Percentiles rank a stretch among this genome's conserved stretches.
These are phyloP conservation scores for Drosophila dives DNA, from an alignment of 2,888 invertebrate species.

Conservation along the genomic window DNA sequence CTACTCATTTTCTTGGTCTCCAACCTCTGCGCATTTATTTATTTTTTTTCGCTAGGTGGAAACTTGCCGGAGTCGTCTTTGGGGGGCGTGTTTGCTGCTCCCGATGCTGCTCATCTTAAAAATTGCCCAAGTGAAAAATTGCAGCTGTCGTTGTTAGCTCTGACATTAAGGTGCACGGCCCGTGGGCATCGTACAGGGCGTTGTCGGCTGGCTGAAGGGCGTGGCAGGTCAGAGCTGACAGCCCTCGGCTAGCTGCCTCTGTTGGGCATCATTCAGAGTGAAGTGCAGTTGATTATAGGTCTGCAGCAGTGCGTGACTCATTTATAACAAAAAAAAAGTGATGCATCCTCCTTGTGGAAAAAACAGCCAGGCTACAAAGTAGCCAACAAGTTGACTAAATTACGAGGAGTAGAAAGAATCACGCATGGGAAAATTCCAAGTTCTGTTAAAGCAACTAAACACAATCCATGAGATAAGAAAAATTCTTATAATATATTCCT, in stretches of 20 bases:
- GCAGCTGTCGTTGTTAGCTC: constrained; percentile 79
- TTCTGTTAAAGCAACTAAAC: neutral
- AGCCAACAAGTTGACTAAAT: neutral
- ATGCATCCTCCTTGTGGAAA: neutral
- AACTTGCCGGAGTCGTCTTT: constrained; percentile 54
- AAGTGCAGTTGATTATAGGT: constrained; percentile 71
- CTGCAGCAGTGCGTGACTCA: constrained; percentile 37
- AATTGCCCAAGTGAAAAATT: constrained; percentile 84
- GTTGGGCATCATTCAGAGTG: constrained; percentile 40
- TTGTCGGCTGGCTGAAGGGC: constrained; percentile 22
- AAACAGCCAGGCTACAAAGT: neutral
- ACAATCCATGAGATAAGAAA: neutral
- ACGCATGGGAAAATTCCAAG: neutral
- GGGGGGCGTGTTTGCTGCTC: constrained; percentile 31
- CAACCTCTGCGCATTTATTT: constrained; percentile 18
- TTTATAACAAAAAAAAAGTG: constrained; percentile 2
- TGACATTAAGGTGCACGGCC: constrained; percentile 33
- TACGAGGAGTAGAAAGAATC: neutral
- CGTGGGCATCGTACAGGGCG: constrained; percentile 7
- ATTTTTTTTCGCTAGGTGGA: constrained; percentile 45
- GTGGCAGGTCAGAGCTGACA: constrained; percentile 46
- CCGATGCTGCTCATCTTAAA: constrained; percentile 77
- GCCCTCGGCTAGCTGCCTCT: constrained; percentile 12
- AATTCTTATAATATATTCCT: neutral
- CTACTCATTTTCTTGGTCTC: constrained; percentile 34